Base-by-base conservation (phyloP, 2,113 vertebrate genomes). In the Mormoops blainvillei region DNA sequence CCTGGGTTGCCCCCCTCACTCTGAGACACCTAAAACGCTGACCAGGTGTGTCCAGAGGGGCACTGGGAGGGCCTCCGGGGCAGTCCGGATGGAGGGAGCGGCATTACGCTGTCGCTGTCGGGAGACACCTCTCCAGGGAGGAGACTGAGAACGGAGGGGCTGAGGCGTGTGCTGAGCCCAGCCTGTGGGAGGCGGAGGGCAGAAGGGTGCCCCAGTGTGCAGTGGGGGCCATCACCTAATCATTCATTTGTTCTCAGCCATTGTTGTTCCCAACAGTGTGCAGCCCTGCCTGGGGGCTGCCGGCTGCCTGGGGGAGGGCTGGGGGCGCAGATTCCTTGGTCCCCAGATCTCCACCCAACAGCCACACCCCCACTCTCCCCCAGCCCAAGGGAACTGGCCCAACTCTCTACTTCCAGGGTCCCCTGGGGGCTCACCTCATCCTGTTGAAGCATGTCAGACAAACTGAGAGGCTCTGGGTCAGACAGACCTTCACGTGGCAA, bases 391-490 rank as follows among this genome's bases (percentile, higher is more conserved):
- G 41, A 38, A 54, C 15, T 26, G 20, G n/a, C 24, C 24, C 26
- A 80, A 48, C 41, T 52, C 7, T 41, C 24, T 77, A 36, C 70
- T 41, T 20, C 36, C 24, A 15, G 56, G 10, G 36, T 98, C 98
- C 97, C 95, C 94, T 76, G 67, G 98, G 98, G 98, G 98, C 98
- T 98, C 97, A 95, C 92, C 94, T 97, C 96, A 97, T 97, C 98
- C 97, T 92, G 87, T 97, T 98, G 98, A 98, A 98, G 97, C 94
- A 89, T 98, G 96, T 98, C 98, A 97, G 97, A 99, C 98, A 99
- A 98, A 99, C 98, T 98, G 98, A 98, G 97, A 97, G 97, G 97
- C 99, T 98, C 98, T 98, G 96, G 93, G 94, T 98, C 97, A 98
- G 98, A 99, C 98, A 98, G 98, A 98, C 97, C 97, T 91, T 97